phyloP scores from a whole-genome alignment of 2,888 invertebrate genomes.

The Lordiphosa fenestrarum region DNA sequence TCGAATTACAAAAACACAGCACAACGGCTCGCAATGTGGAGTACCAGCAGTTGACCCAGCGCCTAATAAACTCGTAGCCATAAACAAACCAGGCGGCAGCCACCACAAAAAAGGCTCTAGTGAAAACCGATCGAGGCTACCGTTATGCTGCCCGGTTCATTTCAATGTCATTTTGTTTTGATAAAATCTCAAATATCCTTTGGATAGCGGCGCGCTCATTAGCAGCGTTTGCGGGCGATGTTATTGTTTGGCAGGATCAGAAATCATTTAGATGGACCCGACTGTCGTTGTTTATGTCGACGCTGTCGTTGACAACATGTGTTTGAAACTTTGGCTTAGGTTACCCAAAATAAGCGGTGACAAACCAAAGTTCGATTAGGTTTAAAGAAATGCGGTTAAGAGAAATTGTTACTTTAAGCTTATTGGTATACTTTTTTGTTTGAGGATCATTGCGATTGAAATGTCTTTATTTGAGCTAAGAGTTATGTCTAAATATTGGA shows the following conservation, averaged over 20 bases:
- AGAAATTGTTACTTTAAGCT: too few relatives aligned
- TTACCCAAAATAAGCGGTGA: too few relatives aligned
- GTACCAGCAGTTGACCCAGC: constrained; percentile 40
- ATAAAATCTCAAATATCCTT: constrained; percentile 70
- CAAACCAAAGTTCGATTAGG: too few relatives aligned
- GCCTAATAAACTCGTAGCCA: constrained; percentile 62
- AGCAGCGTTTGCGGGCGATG: constrained; percentile 33
- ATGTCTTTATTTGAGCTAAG: too few relatives aligned
- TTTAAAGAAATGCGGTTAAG: too few relatives aligned
- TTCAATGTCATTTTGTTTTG: constrained; percentile 56
- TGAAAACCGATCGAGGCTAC: constrained; percentile 47
- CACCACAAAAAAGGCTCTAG: constrained; percentile 39
- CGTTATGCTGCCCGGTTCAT: constrained; percentile 33
- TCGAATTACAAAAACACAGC: constrained; percentile 48
- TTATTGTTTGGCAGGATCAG: constrained; percentile 46
- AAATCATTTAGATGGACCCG: too few relatives aligned
- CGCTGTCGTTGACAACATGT: too few relatives aligned
- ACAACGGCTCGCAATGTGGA: constrained; percentile 33
- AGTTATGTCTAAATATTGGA: too few relatives aligned
- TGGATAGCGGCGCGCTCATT: constrained; percentile 42
- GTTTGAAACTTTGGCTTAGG: too few relatives aligned
- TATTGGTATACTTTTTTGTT: too few relatives aligned
- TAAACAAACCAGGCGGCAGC: constrained; percentile 58
- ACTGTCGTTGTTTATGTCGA: too few relatives aligned
- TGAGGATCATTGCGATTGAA: too few relatives aligned